Base-by-base conservation (phyloP, 2,113 vertebrate genomes). In the Atherinomorus stipes region DNA sequence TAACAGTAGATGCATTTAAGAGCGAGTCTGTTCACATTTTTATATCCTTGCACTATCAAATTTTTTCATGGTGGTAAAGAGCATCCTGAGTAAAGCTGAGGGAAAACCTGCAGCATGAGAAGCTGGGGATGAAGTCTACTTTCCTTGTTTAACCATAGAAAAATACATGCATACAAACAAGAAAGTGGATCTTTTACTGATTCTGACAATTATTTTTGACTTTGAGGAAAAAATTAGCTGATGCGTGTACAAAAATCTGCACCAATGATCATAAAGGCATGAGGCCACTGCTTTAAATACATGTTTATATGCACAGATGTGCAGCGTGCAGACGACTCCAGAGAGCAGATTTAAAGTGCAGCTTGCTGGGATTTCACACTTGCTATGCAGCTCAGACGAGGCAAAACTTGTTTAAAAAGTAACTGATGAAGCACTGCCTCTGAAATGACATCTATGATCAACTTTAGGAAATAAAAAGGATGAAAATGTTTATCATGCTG, bases 1-100 rank as follows among this genome's bases (percentile, higher is more conserved):
- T 65, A n/a, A 64, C 26, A 74, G 40, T 16, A 78, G 64, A 34
- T n/a, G 4, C 38, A 12, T 59, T 80, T 56, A 59, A 69, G 74
- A 69, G 45, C 40, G 69, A 65, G 54, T 40, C 6, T 1, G 23
- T 34, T 54, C 28, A 26, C 25, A 38, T 71, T 68, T 57, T 23
- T 52, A 74, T 49, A 75, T 51, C 62, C 60, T 69, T 19, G 1
- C 49, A 10, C 70, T 21, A 11, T 21, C 62, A 26, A 38, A 76
- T 68, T 57, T 74, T 6, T 7, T 71, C 74, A 77, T 79, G 78
- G 71, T 76, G 19, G 72, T 13, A 77, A 74, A 76, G 74, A 80
- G 80, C 22, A 71, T 89, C 90, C 85, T 88, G 85, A 91, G 81
- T 69, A 26, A 63, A 80, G 60, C 70, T 74, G 87, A 87, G 86